Base-by-base conservation (phyloP, 23 tunicate species). In the Halocynthia aurantium region DNA sequence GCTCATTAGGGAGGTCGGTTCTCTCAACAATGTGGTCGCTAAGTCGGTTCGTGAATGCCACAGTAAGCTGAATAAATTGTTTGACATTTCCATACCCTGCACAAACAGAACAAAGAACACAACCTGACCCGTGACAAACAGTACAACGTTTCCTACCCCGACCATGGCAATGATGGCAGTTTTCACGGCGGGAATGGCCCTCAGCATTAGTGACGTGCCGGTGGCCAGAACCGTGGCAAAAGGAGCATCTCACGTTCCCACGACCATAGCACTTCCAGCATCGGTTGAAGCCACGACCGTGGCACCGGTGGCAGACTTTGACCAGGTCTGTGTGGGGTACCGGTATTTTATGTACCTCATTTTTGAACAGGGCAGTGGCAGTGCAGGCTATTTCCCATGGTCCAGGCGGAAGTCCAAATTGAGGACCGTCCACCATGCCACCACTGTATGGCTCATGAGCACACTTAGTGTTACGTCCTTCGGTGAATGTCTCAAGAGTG, bases 261-360 rank as follows among this genome's bases (percentile, higher is more conserved):
- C 87, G 76, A 0, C 90, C 97, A 17, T 52, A 55, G 61, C 97
- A 91, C 22, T 55, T 84, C 76, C 84, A 70, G 52, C 97, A 91
- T 17, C 90, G 75, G 21, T 91, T 82, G 67, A 91, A 91, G 13
- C 97, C 97, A 2, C 80, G 79, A 6, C 96, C 96, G 52, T 50
- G 55, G 60, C 96, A 89, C 6, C 53, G 52, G 51, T 84, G 79
- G 77, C 96, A 89, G 7, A 67, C 10, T 76, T 69, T 78, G 11
- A 92, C 92, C 13, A 65, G 52, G 19, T 90, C 88, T 13, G 98
- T 92, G 57, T 92, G 98, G 7, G 98, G 98, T 6, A 92, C 88
- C 53, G 89, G 93, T 18, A 92, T 57, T 52, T 78, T 80, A 66
- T 77, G 62, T 6, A 18, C 72, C 76, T 92, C 85, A 22, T 62